Base-by-base conservation (phyloP, 2,797 vertebrate genomes). In the Syndactyla subalaris region DNA sequence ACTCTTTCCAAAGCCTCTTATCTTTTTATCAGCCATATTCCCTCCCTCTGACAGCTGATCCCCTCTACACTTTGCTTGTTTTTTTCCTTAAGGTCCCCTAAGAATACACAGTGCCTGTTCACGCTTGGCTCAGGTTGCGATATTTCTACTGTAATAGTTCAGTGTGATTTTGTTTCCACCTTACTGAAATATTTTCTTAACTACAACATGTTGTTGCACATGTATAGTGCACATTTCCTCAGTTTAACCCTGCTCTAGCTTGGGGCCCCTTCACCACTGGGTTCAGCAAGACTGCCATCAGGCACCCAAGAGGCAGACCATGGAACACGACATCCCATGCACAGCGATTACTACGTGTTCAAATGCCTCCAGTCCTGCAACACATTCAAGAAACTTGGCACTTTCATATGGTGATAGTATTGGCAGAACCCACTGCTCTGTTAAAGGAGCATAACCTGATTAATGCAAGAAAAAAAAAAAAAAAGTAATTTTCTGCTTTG, bases 1-100 rank as follows among this genome's bases (percentile, higher is more conserved):
- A 74, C 65, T 32, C 20, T 88, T 89, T 82, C 68, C 77, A 87
- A 81, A 88, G 39, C 43, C 38, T 66, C 38, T 29, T 78, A n/a
- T 30, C 43, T 75, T 78, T 92, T 66, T 41, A 39, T 71, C 83
- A 85, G 63, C 76, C 49, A 4, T 27, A 23, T 45, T 62, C 23
- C n/a, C 67, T 82, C 16, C 27, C 63, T 61, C 21, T 70, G 75
- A 41, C 66, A 79, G 36, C 48, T 68, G 48, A 75, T 59, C 23
- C 23, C 16, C 22, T 45, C 14, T 23, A n/a, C 19, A 19, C 27
- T 55, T 62, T 9, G 21, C n/a, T 52, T 46, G 39, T 49, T 45
- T 32, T 58, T 80, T 63, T 80, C n/a, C 39, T 85, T 45, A 36
- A 34, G 0, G 0, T 61, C 54, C 52, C 43, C 54, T 68, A 46